Percentiles rank a stretch among this genome's conserved stretches.
Evolutionary conservation across 2,888 invertebrate genomes (phyloP).

Genomic region (Schrankia costaestrigalis): DNA sequence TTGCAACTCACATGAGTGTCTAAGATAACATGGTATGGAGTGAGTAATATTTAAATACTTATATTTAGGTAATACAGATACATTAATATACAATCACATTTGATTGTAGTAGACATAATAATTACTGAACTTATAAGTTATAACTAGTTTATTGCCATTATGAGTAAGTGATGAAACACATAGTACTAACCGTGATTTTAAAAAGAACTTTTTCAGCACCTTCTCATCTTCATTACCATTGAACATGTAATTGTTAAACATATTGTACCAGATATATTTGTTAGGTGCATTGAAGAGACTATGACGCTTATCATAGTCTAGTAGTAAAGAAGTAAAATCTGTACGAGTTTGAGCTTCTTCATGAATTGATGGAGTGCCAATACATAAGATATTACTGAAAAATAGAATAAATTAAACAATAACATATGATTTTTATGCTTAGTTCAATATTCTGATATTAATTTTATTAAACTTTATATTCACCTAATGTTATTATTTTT

Average conservation of each 20-base stretch:
- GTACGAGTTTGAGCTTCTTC: slow-evolving; percentile 79
- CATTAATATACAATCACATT: too few relatives aligned
- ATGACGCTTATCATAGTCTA: slow-evolving; percentile 91
- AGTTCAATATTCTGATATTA: not conserved
- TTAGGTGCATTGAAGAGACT: slow-evolving; percentile 82
- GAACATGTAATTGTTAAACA: slow-evolving; percentile 95
- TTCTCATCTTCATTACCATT: slow-evolving; percentile 78
- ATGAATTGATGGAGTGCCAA: slow-evolving; percentile 92
- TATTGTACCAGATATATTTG: slow-evolving; percentile 91
- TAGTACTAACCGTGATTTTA: slow-evolving; percentile 73
- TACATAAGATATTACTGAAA: slow-evolving; percentile 88
- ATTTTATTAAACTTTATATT: not conserved
- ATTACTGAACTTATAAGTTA: too few relatives aligned
- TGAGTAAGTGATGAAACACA: too few relatives aligned
- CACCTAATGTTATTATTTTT: slow-evolving; percentile 81
- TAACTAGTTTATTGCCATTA: too few relatives aligned
- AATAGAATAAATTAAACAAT: not conserved
- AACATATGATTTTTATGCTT: not conserved
- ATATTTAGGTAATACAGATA: too few relatives aligned
- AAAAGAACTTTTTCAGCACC: slow-evolving; percentile 83
- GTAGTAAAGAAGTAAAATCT: slow-evolving; percentile 81
- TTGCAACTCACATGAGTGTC: too few relatives aligned
- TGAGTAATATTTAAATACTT: too few relatives aligned
- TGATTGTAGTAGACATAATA: too few relatives aligned
- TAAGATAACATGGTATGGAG: too few relatives aligned